These are phyloP conservation scores for Oncorhynchus masou DNA, from an alignment of 2,113 vertebrate species.

Conservation along the genomic window DNA sequence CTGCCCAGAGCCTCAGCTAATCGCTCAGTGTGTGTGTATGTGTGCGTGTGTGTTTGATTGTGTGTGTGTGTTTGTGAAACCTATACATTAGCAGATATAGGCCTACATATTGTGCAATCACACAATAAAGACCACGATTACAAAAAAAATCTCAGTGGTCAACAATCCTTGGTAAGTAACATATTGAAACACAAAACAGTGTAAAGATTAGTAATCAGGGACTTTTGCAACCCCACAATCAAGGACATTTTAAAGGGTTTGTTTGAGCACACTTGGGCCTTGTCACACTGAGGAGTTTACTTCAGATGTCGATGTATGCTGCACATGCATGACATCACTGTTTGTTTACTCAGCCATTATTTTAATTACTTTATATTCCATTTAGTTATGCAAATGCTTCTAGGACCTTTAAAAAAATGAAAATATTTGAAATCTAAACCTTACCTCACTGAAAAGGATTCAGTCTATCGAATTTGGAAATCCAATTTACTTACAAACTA, in stretches of 20 bases:
- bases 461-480: too few species aligned
- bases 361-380: background rate
- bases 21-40: conserved; percentile 44
- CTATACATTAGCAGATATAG: too few species aligned
- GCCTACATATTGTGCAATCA: too few species aligned
- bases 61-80: conserved; percentile 14
- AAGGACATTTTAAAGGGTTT: conserved; percentile 1
- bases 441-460: too few species aligned
- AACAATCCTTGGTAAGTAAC: background rate
- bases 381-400: background rate
- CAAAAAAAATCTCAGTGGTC: too few species aligned
- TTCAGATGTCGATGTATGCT: background rate
- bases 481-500: too few species aligned
- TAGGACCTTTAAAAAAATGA: too few species aligned
- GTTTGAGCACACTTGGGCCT: conserved; percentile 3
- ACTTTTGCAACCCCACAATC: background rate
- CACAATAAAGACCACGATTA: too few species aligned
- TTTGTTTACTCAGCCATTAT: conserved; percentile 3
- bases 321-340: background rate
- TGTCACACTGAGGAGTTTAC: background rate
- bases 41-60: background rate
- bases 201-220: background rate
- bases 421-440: too few species aligned
- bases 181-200: background rate
- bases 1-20: conserved; percentile 56